Evolutionary conservation across 1,140 invertebrate species (phyloP).

Genomic region (Eciton burchellii): DNA sequence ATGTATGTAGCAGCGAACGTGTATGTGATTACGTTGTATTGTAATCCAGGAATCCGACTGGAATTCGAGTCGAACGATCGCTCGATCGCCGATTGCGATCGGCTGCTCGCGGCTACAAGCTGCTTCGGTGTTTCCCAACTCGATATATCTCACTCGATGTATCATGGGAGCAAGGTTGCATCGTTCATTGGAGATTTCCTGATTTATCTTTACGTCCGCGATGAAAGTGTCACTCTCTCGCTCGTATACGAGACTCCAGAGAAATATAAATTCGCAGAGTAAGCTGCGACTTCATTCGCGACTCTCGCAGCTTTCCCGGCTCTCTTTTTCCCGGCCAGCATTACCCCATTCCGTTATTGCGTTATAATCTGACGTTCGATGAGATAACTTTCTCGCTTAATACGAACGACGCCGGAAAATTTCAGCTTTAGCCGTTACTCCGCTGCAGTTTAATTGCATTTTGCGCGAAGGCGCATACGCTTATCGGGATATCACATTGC

Average conservation of each 20-base stretch:
- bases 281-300: background rate
- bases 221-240: too few species aligned
- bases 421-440: slow-evolving; percentile 16
- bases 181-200: too few species aligned
- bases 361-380: slow-evolving; percentile 44
- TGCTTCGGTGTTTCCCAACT: slow-evolving; percentile 42
- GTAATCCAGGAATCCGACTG: too few species aligned
- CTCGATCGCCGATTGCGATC: slow-evolving; percentile 71
- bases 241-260: too few species aligned
- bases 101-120: slow-evolving; percentile 30
- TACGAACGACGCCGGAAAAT: slow-evolving; percentile 39
- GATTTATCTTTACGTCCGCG: too few species aligned
- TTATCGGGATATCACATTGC: background rate
- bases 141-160: too few species aligned
- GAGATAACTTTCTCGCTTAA: slow-evolving; percentile 54
- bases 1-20: too few species aligned
- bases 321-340: slow-evolving; percentile 4
- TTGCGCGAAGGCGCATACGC: slow-evolving; percentile 20
- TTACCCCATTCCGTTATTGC: slow-evolving; percentile 39
- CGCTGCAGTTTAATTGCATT: slow-evolving; percentile 45
- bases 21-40: too few species aligned
- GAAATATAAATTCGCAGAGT: background rate
- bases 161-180: too few species aligned
- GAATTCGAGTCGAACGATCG: slow-evolving; percentile 52
- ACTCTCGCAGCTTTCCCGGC: slow-evolving; percentile 10